Evolutionary conservation across 1,140 invertebrate genomes (phyloP), one percentile per base, ranked within the genome.

Genomic region (Papilio xuthus): DNA sequence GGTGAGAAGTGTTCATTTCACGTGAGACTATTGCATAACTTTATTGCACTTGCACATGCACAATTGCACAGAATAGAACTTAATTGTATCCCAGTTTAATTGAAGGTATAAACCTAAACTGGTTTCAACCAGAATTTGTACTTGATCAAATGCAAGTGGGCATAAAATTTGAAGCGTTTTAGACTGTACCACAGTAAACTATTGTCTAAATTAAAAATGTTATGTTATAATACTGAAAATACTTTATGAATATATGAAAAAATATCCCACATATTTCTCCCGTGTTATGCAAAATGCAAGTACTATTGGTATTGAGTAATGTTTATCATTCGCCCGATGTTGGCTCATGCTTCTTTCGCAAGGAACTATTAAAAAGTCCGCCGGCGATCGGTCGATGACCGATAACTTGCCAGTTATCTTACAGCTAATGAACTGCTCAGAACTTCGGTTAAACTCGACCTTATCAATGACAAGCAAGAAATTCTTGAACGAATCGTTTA

Each of bases 361-460:
- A 76, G 74, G 56, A 73, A 63, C 74, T 76, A 76, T 76, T 76
- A 63, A 76, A 76, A 76, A 76, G 73, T 63, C 37, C 26, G 56
- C 53, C 56, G 71, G 70, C 50, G 73, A 80, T 60, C 81, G 84
- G 85, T 85, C 84, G 86, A 84, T 81, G 83, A 63, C 81, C 86
- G 88, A 89, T 89, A 89, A 86, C 78, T 18, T 75, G 63, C 44
- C 44, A 77, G 84, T 84, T 88, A 88, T 88, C 86, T 84, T 76
- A 23, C 28, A 79, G 60, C 74, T 79, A 82, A 72, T 80, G 78
- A 81, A 81, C 73, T 76, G 73, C 70, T 32, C 20, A 81, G 74
- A 80, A 53, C 50, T 74, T 69, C 53, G 78, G 47, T 73, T 78
- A 50, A 81, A 76, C 42, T 63, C 78, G 20, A 78, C 60, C 78